Evolutionary conservation across 2,113 vertebrate species (phyloP).

Genomic region (Phaethon lepturus): DNA sequence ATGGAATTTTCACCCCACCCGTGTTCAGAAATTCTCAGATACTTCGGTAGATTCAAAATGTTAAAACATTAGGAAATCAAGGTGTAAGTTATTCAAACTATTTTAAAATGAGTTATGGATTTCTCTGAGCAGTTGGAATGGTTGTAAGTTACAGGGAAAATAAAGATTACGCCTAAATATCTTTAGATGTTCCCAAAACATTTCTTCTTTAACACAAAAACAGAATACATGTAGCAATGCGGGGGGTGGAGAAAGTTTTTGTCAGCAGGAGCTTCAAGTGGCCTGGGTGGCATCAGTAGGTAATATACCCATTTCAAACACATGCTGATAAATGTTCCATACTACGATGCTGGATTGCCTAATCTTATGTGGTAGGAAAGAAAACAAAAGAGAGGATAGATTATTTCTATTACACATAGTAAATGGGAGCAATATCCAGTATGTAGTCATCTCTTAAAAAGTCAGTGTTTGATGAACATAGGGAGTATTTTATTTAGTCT

Average conservation of each 20-base stretch:
- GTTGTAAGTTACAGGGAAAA: background rate
- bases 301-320: background rate
- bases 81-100: background rate
- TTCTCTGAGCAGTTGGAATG: background rate
- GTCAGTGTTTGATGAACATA: background rate
- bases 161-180: background rate
- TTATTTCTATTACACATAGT: background rate
- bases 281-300: background rate
- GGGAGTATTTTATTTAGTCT: background rate
- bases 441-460: background rate
- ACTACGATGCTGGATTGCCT: background rate
- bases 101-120: background rate
- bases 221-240: background rate
- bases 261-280: background rate
- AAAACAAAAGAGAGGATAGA: background rate
- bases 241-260: background rate
- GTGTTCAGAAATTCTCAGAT: background rate
- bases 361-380: background rate
- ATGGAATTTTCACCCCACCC: background rate
- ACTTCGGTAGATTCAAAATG: background rate
- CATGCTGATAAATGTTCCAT: background rate
- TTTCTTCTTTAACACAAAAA: background rate
- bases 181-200: background rate
- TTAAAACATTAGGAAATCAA: background rate
- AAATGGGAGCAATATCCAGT: background rate